These are phyloP conservation scores for Bovichtus variegatus DNA, from an alignment of 2,797 vertebrate species.

Conservation along the genomic window DNA sequence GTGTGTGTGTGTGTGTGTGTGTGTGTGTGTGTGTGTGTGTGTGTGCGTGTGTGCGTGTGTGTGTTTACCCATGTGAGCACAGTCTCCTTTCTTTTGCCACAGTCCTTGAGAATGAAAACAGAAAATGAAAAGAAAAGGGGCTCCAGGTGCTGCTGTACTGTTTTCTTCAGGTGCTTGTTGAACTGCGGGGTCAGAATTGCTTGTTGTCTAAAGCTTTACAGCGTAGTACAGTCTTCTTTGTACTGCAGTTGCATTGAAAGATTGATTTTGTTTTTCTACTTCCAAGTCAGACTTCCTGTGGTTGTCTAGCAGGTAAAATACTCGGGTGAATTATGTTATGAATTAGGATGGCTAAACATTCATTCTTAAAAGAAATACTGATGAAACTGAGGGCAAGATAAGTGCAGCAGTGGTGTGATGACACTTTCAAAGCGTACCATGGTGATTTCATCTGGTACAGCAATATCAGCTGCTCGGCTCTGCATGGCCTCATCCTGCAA, in stretches of 20 bases:
- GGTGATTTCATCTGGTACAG: background rate
- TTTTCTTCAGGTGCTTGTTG: conserved; percentile 5
- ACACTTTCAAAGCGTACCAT: conserved; percentile 13
- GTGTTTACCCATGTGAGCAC: background rate
- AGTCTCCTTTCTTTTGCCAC: background rate
- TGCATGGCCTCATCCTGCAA: background rate
- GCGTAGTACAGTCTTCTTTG: background rate
- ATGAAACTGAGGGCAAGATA: conserved; percentile 23
- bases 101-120: background rate
- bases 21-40: background rate
- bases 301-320: background rate
- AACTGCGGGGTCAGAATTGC: background rate
- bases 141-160: background rate
- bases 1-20: too few relatives aligned
- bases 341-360: background rate
- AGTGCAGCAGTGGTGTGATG: conserved; percentile 2
- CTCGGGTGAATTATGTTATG: background rate
- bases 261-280: background rate
- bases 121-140: too few relatives aligned
- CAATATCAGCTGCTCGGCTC: background rate
- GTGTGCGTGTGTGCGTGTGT: background rate
- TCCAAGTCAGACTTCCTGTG: background rate
- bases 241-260: background rate
- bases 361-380: background rate
- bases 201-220: background rate